Base-by-base conservation (phyloP, 35 echinoderm and acorn worm genomes). In the Hemicentrotus pulcherrimus region DNA sequence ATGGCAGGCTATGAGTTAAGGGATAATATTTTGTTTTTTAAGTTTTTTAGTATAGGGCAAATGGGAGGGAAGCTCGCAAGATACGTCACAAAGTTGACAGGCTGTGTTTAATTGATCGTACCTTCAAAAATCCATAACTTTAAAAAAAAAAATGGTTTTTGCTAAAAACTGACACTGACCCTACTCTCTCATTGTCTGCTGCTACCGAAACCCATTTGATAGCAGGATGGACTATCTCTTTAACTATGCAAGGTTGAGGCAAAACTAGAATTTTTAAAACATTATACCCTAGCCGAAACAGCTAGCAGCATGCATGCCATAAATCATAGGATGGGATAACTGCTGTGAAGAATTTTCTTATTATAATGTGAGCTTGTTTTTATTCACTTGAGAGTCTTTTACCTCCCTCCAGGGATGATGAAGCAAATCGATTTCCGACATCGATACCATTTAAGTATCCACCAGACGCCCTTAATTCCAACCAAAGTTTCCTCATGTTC, bases 351-450 rank as follows among this genome's bases (percentile, higher is more conserved):
- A 78, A n/a, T 78, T 78, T 24, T 78, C 65, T 78, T 78, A 78
- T 78, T 78, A 78, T 78, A 78, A 78, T 78, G 4, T 18, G 22
- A 78, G 65, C 65, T 78, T 28, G 65, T 78, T 78, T 78, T 78
- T 78, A 78, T 78, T 7, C 65, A 28, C 65, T 78, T 78, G 65
- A 78, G 18, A 78, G 28, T 78, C n/a, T 78, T 78, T 78, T 28
- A 2, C 65, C 0, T 6, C 18, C 65, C 65, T n/a, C 65, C 0
- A 78, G 22, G 65, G 65, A 78, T 78, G 19, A 78, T 7, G 65
- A 78, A 78, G 19, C 65, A 78, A 78, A 78, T 78, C 65, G 65
- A 78, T 78, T 78, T 78, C 65, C 24, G 65, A 78, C 65, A 78
- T 78, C 65, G 8, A 78, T 78, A 22, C 24, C 65, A 5, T 78